Base-by-base conservation (phyloP, 2,797 vertebrate genomes). In the Vultur gryphus region DNA sequence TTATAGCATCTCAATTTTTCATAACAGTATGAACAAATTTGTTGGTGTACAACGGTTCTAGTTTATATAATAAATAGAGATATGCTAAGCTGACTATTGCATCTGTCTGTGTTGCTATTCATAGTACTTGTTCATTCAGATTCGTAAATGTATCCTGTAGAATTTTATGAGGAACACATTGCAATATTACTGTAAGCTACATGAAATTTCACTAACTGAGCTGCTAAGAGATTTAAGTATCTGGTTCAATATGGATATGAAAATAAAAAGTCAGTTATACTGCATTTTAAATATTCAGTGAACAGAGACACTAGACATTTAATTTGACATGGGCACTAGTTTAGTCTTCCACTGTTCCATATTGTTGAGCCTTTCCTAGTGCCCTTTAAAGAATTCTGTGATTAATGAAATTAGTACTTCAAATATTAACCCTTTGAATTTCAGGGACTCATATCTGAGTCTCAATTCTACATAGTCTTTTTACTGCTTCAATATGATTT, bases 1-100 rank as follows among this genome's bases (percentile, higher is more conserved):
- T 89, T 85, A 16, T 26, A 54, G 14, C 39, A 52, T 92, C 28
- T 76, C 26, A 93, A 93, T 96, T 97, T 95, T 92, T 93, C 55
- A 46, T 41, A 89, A 76, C 37, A 44, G 13, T 82, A 79, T 61
- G 59, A 94, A 92, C 20, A 94, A 78, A 95, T 66, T 67, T 89
- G 5, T 95, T 71, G 55, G 4, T 23, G 15, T 83, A 2, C 51
- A 70, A 59, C 2, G 2, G 24, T 83, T 95, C 21, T 71, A 44
- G 49, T 28, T 28, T 67, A 12, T 49, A 20, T 58, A 90, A 46
- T 3, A 65, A 71, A 64, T 24, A 79, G 26, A 66, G 25, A 31
- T 77, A 20, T 58, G 25, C 28, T 75, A 65, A 66, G 81, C 17
- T 64, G 18, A 81, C 29, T 82, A 46, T 67, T 93, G 21, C 46